phyloP scores from a whole-genome alignment of 2,113 vertebrate genomes.

The Datnioides undecimradiatus region DNA sequence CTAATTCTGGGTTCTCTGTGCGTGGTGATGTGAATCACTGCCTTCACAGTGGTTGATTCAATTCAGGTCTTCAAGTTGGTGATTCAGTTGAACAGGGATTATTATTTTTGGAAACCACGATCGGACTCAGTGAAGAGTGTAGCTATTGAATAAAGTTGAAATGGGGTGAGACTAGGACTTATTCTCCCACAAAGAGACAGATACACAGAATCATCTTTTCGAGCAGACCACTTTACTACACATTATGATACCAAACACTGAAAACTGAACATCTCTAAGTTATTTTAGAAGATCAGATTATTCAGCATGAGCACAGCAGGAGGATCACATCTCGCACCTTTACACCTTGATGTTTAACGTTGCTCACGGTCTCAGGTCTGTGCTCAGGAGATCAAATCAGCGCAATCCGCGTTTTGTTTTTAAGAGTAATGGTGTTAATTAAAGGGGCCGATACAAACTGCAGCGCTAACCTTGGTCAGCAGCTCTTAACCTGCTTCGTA shows the following conservation, averaged over 20 bases:
- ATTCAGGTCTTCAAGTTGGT: conserved; percentile 6
- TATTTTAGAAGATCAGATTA: not conserved
- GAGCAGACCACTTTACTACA: not conserved
- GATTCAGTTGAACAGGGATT: conserved; percentile 32
- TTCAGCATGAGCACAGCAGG: too few relatives aligned
- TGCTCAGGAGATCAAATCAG: not conserved
- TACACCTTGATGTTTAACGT: too few relatives aligned
- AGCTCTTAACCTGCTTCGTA: not conserved
- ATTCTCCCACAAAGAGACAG: not conserved
- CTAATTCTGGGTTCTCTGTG: not conserved
- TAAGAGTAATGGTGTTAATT: not conserved
- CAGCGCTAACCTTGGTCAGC: not conserved
- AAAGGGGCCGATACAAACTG: not conserved
- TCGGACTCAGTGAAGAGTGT: conserved; percentile 9
- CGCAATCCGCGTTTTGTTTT: not conserved
- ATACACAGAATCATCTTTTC: not conserved
- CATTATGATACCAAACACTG: not conserved
- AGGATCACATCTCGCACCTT: too few relatives aligned
- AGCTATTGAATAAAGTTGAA: too few relatives aligned
- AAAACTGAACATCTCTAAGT: not conserved
- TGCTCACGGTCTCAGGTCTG: too few relatives aligned
- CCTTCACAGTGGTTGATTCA: conserved; percentile 26
- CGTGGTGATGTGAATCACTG: conserved; percentile 42
- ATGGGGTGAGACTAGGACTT: not conserved
- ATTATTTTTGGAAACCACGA: conserved; percentile 41